phyloP scores from a whole-genome alignment of 2,888 invertebrate genomes.

The Chironomus riparius region DNA sequence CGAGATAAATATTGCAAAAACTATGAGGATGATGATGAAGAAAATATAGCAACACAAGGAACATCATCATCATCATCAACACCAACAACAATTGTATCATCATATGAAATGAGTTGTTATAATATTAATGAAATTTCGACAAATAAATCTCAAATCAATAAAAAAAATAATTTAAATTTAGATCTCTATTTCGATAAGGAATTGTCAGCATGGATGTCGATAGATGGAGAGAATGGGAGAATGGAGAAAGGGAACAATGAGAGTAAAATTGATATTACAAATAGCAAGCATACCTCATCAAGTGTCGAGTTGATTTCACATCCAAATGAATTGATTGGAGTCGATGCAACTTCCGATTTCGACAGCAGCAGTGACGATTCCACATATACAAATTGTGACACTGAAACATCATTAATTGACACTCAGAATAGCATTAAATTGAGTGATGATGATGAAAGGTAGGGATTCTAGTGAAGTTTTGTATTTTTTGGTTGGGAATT shows the following conservation, averaged over 20 bases:
- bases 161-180: conserved; percentile 20
- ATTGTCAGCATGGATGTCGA: conserved; percentile 3
- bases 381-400: too few relatives aligned
- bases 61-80: not conserved
- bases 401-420: too few relatives aligned
- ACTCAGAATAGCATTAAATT: too few relatives aligned
- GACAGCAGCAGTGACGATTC: too few relatives aligned
- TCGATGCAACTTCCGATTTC: not conserved
- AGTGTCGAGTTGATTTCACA: not conserved
- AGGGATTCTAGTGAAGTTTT: too few relatives aligned
- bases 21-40: not conserved
- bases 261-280: too few relatives aligned
- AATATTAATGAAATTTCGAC: conserved; percentile 21
- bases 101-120: not conserved
- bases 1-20: conserved; percentile 10
- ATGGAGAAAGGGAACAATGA: too few relatives aligned
- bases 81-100: too few relatives aligned
- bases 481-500: too few relatives aligned
- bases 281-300: not conserved
- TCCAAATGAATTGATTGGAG: not conserved
- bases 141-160: conserved; percentile 9
- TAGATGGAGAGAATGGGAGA: too few relatives aligned
- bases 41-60: not conserved
- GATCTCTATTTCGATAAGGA: conserved; percentile 20
- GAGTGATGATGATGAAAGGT: too few relatives aligned